phyloP scores from a whole-genome alignment of 37 sponge, comb jelly and placozoan species.

The Corticium candelabrum region DNA sequence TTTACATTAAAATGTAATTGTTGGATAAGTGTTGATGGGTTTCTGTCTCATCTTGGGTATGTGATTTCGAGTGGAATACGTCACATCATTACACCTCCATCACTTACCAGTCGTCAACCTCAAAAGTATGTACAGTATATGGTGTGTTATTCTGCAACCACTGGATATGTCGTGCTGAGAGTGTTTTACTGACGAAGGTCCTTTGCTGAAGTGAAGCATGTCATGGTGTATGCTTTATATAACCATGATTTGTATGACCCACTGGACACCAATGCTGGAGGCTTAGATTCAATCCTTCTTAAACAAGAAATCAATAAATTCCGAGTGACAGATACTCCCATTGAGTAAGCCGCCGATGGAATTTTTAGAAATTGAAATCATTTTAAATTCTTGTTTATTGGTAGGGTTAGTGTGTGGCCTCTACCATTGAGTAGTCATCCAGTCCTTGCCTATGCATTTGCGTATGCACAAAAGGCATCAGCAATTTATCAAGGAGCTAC shows the following conservation, averaged over 20 bases:
- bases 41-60: background rate
- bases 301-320: background rate
- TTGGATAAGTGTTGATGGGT: background rate
- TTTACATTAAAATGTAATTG: too few species aligned
- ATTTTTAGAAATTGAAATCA: background rate
- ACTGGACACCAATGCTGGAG: background rate
- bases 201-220: background rate
- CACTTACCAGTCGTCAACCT: too few species aligned
- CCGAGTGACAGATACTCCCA: too few species aligned
- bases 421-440: too few species aligned
- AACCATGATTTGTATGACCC: background rate
- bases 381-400: background rate
- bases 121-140: too few species aligned
- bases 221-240: background rate
- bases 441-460: too few species aligned
- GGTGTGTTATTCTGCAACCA: too few species aligned
- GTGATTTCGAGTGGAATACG: background rate
- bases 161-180: too few species aligned
- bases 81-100: background rate
- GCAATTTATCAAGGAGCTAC: background rate
- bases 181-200: background rate
- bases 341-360: too few species aligned
- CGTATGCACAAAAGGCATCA: too few species aligned
- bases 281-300: background rate
- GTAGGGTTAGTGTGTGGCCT: too few species aligned